Base-by-base conservation (phyloP, 2,797 vertebrate genomes). In the Capromys pilorides region DNA sequence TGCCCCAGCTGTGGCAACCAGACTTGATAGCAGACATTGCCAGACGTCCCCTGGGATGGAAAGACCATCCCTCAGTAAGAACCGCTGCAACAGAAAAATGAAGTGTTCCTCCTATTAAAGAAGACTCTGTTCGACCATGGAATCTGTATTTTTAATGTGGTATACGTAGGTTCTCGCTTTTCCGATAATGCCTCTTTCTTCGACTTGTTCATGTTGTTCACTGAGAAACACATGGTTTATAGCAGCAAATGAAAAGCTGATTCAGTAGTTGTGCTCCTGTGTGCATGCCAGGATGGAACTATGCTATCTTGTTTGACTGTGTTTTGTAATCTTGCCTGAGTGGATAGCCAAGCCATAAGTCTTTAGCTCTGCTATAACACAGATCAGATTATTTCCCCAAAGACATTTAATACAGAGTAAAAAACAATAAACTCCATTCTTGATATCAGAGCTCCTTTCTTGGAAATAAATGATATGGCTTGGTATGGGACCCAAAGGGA, bases 331-430 rank as follows among this genome's bases (percentile, higher is more conserved):
- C 62, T 69, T n/a, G 18, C 88, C n/a, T 69, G 84, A 71, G 73
- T 95, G 93, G 88, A 73, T 80, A 78, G 39, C 82, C 54, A 16
- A 91, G 73, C n/a, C 19, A 2, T 84, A 26, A 61, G 36, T 13
- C 51, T 80, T 91, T 67, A 49, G 22, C 87, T 94, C n/a, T 80
- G 2, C 31, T 84, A 6, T 91, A 69, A 79, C 61, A 24, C 33
- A 66, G 90, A n/a, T 81, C 59, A 94, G 69, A 39, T 93, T 93
- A 92, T 91, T 92, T 95, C 83, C 39, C 69, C 19, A 82, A 95
- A 96, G 82, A 62, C 86, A 90, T n/a, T 62, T 89, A 33, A 86
- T 80, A 31, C 66, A 67, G 93, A 19, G 88, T 75, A 91, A 81
- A 95, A 88, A 45, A 31, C 51, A 83, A 91, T 94, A 57, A 86